These are phyloP conservation scores for Synanthedon tipuliformis DNA, from an alignment of 2,888 invertebrate species.

Conservation along the genomic window DNA sequence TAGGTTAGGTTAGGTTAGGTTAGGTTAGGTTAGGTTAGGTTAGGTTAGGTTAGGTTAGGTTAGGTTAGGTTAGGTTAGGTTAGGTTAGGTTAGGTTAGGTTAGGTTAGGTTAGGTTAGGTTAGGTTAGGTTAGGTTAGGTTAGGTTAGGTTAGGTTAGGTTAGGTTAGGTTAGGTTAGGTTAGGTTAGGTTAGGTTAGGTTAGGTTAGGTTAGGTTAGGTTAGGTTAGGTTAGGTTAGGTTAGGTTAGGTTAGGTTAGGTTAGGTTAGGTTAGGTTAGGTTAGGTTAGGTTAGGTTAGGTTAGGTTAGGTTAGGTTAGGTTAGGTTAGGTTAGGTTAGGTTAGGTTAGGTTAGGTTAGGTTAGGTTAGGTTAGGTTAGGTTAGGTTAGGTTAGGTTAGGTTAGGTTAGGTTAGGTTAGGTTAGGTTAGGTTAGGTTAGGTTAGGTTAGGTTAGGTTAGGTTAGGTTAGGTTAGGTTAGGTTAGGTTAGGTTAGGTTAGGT, in stretches of 20 bases:
- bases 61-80: slow-evolving; percentile 12
- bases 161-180: slow-evolving; percentile 11
- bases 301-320: slow-evolving; percentile 11
- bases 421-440: slow-evolving; percentile 7
- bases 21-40: slow-evolving; percentile 12
- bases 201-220: slow-evolving; percentile 12
- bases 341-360: slow-evolving; percentile 11
- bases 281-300: slow-evolving; percentile 11
- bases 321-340: slow-evolving; percentile 10
- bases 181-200: slow-evolving; percentile 10
- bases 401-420: slow-evolving; percentile 7
- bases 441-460: slow-evolving; percentile 6
- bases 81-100: slow-evolving; percentile 10
- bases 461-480: slow-evolving; percentile 7
- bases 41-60: slow-evolving; percentile 10
- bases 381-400: slow-evolving; percentile 7
- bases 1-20: slow-evolving; percentile 10
- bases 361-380: slow-evolving; percentile 8
- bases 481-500: slow-evolving; percentile 6
- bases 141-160: slow-evolving; percentile 10
- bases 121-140: slow-evolving; percentile 11
- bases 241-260: slow-evolving; percentile 12
- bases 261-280: slow-evolving; percentile 10
- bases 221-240: slow-evolving; percentile 10
- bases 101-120: slow-evolving; percentile 11